Evolutionary conservation across 2,113 vertebrate species (phyloP).

Genomic region (Crotalus helleri): DNA sequence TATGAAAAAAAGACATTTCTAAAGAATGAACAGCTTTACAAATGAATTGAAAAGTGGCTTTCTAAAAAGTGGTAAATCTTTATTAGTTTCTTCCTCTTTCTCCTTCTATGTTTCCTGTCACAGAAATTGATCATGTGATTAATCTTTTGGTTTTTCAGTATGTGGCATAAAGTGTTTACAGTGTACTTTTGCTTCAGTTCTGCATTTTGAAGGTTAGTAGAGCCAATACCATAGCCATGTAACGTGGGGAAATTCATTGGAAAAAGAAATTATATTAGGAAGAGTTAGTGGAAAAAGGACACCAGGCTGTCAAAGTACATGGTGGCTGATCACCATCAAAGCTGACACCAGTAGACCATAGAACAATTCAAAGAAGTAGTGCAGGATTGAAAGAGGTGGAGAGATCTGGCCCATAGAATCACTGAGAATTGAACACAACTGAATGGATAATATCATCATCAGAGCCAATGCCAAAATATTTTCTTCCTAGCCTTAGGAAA

Average conservation of each 20-base stretch:
- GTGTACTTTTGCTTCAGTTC: background rate
- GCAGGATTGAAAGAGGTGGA: background rate
- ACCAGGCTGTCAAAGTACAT: background rate
- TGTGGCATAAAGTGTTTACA: background rate
- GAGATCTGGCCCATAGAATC: background rate
- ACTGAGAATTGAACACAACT: background rate
- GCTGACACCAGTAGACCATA: background rate
- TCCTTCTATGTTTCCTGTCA: background rate
- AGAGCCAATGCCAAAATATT: background rate
- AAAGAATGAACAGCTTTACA: conserved; percentile 3
- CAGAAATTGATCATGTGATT: background rate
- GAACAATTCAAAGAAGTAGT: background rate
- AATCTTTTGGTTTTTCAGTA: background rate
- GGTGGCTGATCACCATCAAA: background rate
- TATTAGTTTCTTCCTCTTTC: background rate
- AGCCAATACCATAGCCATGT: background rate
- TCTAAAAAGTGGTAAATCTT: background rate
- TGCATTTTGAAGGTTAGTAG: background rate
- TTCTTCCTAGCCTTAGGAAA: background rate
- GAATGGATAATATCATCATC: background rate
- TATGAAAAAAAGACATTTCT: background rate
- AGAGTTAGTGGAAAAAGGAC: background rate
- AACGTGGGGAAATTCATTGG: background rate
- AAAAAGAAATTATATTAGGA: background rate
- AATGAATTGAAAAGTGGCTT: background rate